Evolutionary conservation across 2,888 invertebrate species (phyloP).

Genomic region (Scotopteryx bipunctaria): DNA sequence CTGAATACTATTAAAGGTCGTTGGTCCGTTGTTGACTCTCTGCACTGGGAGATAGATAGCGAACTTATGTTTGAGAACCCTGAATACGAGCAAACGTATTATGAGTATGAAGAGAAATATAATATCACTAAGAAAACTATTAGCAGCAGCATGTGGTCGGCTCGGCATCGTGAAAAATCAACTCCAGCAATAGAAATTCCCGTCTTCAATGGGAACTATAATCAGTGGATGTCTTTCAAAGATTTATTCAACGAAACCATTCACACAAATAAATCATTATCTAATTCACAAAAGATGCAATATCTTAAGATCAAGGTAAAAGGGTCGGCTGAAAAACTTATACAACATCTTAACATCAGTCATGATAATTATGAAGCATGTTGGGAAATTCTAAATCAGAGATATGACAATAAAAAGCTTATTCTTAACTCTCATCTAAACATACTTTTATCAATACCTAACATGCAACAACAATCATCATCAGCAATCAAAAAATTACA

Average conservation of each 20-base stretch:
- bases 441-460: background rate
- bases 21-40: background rate
- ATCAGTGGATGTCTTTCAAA: background rate
- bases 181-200: background rate
- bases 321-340: constrained; percentile 24
- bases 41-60: background rate
- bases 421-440: background rate
- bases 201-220: background rate
- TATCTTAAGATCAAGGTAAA: background rate
- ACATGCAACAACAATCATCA: background rate
- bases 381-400: background rate
- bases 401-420: background rate
- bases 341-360: background rate
- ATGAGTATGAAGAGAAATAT: background rate
- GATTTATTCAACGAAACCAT: constrained; percentile 17
- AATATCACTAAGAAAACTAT: background rate
- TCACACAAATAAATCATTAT: constrained; percentile 24
- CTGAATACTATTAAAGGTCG: background rate
- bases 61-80: background rate
- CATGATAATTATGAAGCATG: background rate
- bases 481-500: background rate
- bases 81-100: background rate
- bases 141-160: background rate
- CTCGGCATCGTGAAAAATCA: background rate
- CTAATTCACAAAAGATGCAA: constrained; percentile 28